phyloP scores from a whole-genome alignment of 2,113 vertebrate genomes.

The Phoenicopterus ruber region DNA sequence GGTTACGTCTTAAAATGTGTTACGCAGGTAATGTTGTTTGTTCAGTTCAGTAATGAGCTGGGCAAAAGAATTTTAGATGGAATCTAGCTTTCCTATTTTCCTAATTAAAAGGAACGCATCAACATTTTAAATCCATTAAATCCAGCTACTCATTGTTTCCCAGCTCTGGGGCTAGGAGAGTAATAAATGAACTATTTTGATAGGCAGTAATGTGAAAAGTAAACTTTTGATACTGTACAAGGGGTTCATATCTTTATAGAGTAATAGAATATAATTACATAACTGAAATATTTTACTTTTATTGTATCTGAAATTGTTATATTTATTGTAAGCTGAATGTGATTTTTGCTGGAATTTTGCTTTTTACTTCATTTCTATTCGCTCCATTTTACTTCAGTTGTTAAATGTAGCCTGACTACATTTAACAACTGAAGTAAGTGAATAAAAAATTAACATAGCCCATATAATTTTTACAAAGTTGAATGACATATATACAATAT shows the following conservation, averaged over 20 bases:
- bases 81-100: background rate
- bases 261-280: background rate
- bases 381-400: background rate
- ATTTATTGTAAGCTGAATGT: background rate
- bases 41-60: background rate
- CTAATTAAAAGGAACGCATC: background rate
- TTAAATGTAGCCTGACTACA: background rate
- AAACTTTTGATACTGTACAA: conserved; percentile 1
- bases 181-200: background rate
- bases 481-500: background rate
- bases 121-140: background rate
- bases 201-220: background rate
- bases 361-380: background rate
- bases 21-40: background rate
- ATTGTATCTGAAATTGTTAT: background rate
- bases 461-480: conserved; percentile 8
- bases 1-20: background rate
- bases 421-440: background rate
- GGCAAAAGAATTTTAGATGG: background rate
- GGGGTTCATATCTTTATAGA: background rate
- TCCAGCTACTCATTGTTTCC: background rate
- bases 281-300: background rate
- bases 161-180: background rate
- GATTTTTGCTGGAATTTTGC: conserved; percentile 1
- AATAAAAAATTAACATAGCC: conserved; percentile 19